Evolutionary conservation across 2,113 vertebrate species (phyloP).

Genomic region (Xiphorhynchus elegans): DNA sequence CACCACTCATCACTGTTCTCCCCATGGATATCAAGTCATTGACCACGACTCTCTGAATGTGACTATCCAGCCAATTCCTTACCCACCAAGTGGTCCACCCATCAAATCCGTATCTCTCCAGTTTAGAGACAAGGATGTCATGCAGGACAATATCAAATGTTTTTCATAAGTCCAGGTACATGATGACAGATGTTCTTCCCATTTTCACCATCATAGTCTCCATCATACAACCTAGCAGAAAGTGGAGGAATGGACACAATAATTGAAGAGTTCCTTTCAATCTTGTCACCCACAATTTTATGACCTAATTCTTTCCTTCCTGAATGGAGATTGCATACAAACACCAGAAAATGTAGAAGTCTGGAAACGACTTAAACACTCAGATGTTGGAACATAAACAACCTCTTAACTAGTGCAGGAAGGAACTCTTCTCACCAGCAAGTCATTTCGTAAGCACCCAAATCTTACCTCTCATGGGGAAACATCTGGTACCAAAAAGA

Average conservation of each 20-base stretch:
- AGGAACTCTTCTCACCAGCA: neutral
- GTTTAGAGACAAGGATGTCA: neutral
- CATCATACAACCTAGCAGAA: neutral
- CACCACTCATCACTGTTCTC: too few species aligned
- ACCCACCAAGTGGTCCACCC: accelerated
- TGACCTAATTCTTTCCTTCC: neutral
- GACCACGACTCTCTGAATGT: neutral
- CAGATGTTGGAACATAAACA: slow-evolving; percentile 32
- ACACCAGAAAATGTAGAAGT: neutral
- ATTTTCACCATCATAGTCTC: neutral
- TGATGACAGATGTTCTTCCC: neutral
- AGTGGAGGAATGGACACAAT: neutral
- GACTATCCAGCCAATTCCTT: neutral
- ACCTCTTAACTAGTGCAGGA: neutral
- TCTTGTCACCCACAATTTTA: neutral
- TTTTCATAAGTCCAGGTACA: neutral
- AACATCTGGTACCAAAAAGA: slow-evolving; percentile 36
- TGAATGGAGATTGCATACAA: neutral
- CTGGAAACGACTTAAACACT: neutral
- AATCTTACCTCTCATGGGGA: slow-evolving; percentile 2
- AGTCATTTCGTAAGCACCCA: neutral
- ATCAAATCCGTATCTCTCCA: neutral
- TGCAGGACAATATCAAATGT: neutral
- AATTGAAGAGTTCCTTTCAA: neutral
- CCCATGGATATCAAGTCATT: neutral